Evolutionary conservation across 2,113 vertebrate genomes (phyloP).

Genomic region (Chamaetylas fuelleborni): DNA sequence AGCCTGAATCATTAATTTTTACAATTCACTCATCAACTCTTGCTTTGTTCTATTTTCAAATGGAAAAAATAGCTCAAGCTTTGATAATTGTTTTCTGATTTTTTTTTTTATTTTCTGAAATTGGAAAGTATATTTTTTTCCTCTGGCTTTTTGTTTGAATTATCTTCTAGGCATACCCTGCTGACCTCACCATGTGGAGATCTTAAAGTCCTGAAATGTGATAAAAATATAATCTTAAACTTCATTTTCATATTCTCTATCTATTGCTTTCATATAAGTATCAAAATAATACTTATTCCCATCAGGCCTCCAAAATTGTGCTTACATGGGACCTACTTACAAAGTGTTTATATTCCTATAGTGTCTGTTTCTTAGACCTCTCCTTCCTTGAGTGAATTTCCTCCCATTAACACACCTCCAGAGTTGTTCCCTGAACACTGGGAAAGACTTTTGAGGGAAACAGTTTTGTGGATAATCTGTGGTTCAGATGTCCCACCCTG

Average conservation of each 20-base stretch:
- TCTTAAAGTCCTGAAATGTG: background rate
- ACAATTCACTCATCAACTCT: background rate
- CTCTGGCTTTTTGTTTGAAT: background rate
- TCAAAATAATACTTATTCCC: background rate
- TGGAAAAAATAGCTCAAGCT: background rate
- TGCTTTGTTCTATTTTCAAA: background rate
- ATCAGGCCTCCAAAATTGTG: background rate
- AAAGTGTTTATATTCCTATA: background rate
- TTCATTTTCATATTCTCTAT: background rate
- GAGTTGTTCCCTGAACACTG: background rate
- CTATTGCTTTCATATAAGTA: background rate
- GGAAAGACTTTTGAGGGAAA: background rate
- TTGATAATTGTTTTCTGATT: background rate
- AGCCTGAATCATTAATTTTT: constrained; percentile 25
- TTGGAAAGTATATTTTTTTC: background rate
- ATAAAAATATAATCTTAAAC: background rate
- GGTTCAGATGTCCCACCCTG: background rate
- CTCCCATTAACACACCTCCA: background rate
- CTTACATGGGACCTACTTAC: background rate
- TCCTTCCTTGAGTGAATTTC: background rate
- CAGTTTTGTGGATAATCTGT: background rate
- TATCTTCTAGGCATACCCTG: background rate
- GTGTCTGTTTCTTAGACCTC: background rate
- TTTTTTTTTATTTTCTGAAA: background rate
- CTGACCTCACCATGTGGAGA: background rate